phyloP scores from a whole-genome alignment of 37 sponge, comb jelly and placozoan genomes.

The Halisarca cf. caerulea region DNA sequence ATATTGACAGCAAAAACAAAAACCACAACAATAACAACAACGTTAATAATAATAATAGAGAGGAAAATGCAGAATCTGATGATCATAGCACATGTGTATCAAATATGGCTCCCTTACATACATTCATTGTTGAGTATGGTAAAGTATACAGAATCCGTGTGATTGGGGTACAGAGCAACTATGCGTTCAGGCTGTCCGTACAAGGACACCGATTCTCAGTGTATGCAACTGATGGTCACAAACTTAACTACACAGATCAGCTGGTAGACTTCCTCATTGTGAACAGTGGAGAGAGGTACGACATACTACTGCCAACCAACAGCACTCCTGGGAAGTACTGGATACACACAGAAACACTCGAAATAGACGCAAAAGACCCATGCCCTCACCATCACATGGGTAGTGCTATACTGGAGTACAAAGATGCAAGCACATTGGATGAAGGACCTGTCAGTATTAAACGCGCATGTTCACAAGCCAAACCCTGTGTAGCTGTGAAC shows the following conservation, averaged over 20 bases:
- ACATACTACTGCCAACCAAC: constrained; percentile 59
- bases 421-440: neutral
- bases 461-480: neutral
- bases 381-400: constrained; percentile 25
- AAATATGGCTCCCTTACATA: constrained; percentile 18
- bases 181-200: constrained; percentile 63
- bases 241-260: constrained; percentile 41
- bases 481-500: constrained; percentile 66
- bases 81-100: neutral
- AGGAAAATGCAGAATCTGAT: too few species aligned
- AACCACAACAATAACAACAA: too few species aligned
- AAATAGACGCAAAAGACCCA: constrained; percentile 16
- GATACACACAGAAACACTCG: constrained; percentile 77
- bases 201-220: constrained; percentile 76
- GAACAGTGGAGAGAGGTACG: constrained; percentile 83
- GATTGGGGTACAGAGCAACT: constrained; percentile 70
- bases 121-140: constrained; percentile 55
- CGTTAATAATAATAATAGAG: too few species aligned
- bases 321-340: constrained; percentile 48
- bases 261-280: constrained; percentile 69
- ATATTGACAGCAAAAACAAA: constrained; percentile 19
- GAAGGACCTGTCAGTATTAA: neutral
- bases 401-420: neutral
- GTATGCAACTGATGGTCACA: constrained; percentile 71
- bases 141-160: constrained; percentile 69